Evolutionary conservation across 2,113 vertebrate species (phyloP).

Genomic region (Setophaga kirtlandii): DNA sequence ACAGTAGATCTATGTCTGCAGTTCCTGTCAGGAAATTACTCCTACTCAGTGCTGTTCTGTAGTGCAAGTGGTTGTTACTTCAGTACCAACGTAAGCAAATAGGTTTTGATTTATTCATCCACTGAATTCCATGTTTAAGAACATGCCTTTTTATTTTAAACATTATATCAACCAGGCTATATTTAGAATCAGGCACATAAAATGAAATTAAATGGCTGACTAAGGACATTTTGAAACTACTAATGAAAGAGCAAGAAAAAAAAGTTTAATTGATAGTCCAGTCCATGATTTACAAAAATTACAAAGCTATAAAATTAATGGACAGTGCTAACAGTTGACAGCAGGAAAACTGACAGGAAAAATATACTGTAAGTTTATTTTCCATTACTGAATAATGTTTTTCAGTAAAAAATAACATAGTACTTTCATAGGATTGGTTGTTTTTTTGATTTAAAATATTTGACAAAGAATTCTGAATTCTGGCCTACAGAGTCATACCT

Average conservation of each 20-base stretch:
- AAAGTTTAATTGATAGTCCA: not conserved
- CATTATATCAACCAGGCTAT: not conserved
- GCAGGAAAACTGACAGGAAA: not conserved
- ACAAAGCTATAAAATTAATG: not conserved
- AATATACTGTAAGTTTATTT: not conserved
- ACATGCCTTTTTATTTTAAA: not conserved
- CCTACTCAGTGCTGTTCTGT: not conserved
- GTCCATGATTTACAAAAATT: not conserved
- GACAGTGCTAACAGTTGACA: not conserved
- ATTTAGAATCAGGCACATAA: not conserved
- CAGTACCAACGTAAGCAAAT: fast-evolving
- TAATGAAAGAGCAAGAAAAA: not conserved
- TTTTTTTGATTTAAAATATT: not conserved
- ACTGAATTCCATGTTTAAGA: not conserved
- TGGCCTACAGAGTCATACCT: not conserved
- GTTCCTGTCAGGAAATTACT: not conserved
- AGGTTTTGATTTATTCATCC: not conserved
- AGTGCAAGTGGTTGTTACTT: not conserved
- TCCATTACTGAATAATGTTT: not conserved
- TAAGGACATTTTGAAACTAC: not conserved
- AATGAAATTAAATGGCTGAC: not conserved
- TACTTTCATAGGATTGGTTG: not conserved
- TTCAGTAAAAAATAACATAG: not conserved
- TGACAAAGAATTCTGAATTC: not conserved
- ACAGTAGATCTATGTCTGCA: not conserved